Base-by-base conservation (phyloP, 2,797 vertebrate genomes). In the Apodemus agrarius region DNA sequence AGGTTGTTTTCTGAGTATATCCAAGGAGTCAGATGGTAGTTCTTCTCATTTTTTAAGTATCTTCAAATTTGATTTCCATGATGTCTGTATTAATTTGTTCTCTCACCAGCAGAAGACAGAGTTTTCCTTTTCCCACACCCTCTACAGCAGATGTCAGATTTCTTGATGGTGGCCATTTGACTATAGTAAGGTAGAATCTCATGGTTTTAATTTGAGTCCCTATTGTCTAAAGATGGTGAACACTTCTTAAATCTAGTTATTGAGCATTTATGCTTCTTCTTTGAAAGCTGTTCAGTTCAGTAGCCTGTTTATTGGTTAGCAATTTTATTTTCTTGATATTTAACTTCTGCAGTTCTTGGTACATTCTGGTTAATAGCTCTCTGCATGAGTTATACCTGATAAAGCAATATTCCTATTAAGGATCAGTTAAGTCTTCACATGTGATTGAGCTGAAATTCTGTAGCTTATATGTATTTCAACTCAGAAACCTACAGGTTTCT, bases 401-500 rank as follows among this genome's bases (percentile, higher is more conserved):
- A 34, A 85, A 67, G 29, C 7, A 19, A 22, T 85, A 67, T 10
- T 85, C 19, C 31, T 31, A 85, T 69, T 69, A 43, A 52, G 52
- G 11, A n/a, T 52, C 34, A 26, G n/a, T 81, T 89, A 97, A 97
- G 91, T 13, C 82, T 97, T 31, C 94, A 97, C 93, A 91, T 46
- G 95, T 67, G 85, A 94, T 91, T 88, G 84, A 90, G 46, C 93
- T 87, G 49, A 96, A 97, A 67, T 21, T 59, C 80, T 93, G 24
- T 65, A 95, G 31, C 37, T 96, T 85, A 87, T 34, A 46, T n/a
- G 96, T 93, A 72, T 49, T 94, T 88, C 61, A 82, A 91, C 59
- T 86, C 22, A 83, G 49, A 89, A 67, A 83, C 11, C 24, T n/a
- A 65, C 67, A 75, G 57, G 80, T 67, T 87, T 61, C n/a, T 89